Evolutionary conservation across 2,113 vertebrate species (phyloP).

Genomic region (Etia nguti): DNA sequence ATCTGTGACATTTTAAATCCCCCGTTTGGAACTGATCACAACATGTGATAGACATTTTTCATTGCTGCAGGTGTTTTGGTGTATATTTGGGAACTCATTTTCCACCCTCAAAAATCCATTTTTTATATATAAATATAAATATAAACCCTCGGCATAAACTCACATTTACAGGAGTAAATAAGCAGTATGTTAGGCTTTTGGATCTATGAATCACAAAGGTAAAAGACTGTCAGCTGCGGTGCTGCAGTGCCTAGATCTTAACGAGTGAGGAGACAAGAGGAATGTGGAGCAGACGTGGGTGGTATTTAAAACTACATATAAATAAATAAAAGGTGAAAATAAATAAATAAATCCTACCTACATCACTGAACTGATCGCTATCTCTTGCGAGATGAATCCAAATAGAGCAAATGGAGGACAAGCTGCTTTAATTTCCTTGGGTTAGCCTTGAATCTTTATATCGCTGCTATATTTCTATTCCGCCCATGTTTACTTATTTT

Average conservation of each 20-base stretch:
- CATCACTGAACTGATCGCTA: constrained; percentile 57
- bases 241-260: constrained; percentile 60
- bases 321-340: constrained; percentile 69
- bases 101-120: background rate
- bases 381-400: constrained; percentile 51
- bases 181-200: constrained; percentile 54
- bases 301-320: constrained; percentile 75
- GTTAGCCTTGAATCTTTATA: constrained; percentile 36
- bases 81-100: background rate
- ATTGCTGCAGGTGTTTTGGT: background rate
- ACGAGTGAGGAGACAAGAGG: constrained; percentile 57
- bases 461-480: constrained; percentile 12
- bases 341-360: constrained; percentile 65
- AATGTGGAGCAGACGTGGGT: constrained; percentile 71
- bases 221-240: constrained; percentile 62
- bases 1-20: background rate
- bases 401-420: constrained; percentile 45
- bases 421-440: constrained; percentile 46
- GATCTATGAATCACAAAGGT: constrained; percentile 69
- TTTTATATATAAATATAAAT: background rate
- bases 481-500: background rate
- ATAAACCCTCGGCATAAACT: constrained; percentile 28
- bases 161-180: constrained; percentile 61
- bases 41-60: background rate
- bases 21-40: background rate